phyloP scores from a whole-genome alignment of 2,797 vertebrate genomes.

The Falco biarmicus region DNA sequence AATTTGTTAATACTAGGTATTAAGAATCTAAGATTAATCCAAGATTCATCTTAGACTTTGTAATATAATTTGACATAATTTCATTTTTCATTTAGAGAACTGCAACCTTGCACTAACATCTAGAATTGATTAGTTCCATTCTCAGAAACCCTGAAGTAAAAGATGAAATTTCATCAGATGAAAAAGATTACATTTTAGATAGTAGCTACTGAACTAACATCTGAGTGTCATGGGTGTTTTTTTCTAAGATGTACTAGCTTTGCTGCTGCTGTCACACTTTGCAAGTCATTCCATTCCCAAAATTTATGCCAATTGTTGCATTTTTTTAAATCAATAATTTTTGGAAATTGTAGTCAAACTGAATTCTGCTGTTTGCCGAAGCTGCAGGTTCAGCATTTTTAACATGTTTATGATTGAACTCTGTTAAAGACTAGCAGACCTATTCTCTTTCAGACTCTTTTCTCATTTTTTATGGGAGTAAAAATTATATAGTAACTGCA shows the following conservation, averaged over 20 bases:
- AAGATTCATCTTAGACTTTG: not conserved
- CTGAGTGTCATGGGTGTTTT: not conserved
- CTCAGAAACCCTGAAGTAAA: not conserved
- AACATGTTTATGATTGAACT: not conserved
- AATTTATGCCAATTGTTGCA: not conserved
- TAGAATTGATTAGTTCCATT: not conserved
- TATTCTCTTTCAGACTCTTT: not conserved
- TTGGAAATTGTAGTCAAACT: not conserved
- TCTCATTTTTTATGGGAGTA: not conserved
- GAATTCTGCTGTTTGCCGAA: not conserved
- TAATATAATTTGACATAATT: not conserved
- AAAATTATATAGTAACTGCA: not conserved
- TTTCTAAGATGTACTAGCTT: not conserved
- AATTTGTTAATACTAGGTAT: not conserved
- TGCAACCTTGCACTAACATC: not conserved
- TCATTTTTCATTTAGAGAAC: not conserved
- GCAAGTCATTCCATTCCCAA: not conserved
- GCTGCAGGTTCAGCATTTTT: not conserved
- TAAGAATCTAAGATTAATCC: not conserved
- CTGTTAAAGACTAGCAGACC: not conserved
- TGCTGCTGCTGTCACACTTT: not conserved
- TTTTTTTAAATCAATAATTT: not conserved
- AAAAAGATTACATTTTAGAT: not conserved
- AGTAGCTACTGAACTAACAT: not conserved
- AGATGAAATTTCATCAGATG: not conserved